Evolutionary conservation across 2,888 invertebrate species (phyloP).

Genomic region (Eupeodes latifasciatus): DNA sequence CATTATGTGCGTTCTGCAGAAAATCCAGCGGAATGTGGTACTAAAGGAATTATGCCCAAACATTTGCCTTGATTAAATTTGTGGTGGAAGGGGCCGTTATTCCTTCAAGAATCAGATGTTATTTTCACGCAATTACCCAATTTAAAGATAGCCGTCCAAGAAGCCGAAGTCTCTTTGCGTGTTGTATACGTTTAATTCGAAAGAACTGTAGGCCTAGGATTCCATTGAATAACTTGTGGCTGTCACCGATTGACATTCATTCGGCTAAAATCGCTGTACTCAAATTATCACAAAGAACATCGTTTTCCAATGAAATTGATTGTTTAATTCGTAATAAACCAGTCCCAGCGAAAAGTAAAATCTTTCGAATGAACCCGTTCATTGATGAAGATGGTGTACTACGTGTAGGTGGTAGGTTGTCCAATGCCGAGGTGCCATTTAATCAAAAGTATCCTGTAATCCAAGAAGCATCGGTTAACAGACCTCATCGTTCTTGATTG

Average conservation of each 20-base stretch:
- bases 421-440: slow-evolving; percentile 62
- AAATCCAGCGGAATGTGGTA: slow-evolving; percentile 65
- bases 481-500: slow-evolving; percentile 58
- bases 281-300: not conserved
- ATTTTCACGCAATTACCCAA: not conserved
- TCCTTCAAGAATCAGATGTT: not conserved
- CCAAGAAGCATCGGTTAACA: slow-evolving; percentile 57
- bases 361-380: slow-evolving; percentile 59
- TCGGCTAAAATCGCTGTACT: not conserved
- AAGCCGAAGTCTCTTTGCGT: slow-evolving; percentile 44
- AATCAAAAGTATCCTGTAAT: slow-evolving; percentile 72
- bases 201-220: slow-evolving; percentile 47
- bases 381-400: slow-evolving; percentile 62
- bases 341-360: slow-evolving; percentile 47
- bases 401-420: slow-evolving; percentile 69
- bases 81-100: slow-evolving; percentile 54
- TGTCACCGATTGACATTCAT: slow-evolving; percentile 27
- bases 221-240: slow-evolving; percentile 26
- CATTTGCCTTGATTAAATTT: not conserved
- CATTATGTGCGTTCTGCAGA: slow-evolving; percentile 47
- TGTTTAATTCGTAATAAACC: slow-evolving; percentile 2
- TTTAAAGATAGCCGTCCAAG: slow-evolving; percentile 15
- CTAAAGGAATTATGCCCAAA: slow-evolving; percentile 32
- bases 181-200: slow-evolving; percentile 49
- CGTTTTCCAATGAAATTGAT: not conserved